These are phyloP conservation scores for Oscheius sp. DNA, from an alignment of 2,888 invertebrate species.

Conservation along the genomic window DNA sequence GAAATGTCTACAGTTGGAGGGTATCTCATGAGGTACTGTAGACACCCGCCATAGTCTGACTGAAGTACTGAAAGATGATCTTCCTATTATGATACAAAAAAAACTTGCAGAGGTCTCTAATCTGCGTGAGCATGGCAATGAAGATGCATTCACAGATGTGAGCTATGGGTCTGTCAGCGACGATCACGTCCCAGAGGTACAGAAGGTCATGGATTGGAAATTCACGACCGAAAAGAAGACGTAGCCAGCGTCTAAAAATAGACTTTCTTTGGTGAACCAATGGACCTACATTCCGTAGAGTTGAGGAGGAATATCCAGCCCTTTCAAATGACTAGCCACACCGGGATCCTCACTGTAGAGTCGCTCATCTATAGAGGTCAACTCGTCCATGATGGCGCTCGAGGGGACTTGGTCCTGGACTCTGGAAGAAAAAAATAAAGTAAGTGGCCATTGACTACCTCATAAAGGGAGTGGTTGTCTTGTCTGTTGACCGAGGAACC, in stretches of 20 bases:
- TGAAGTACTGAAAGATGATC: constrained; percentile 41
- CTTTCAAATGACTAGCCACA: constrained; percentile 80
- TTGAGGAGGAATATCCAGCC: constrained; percentile 85
- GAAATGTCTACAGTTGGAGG: constrained; percentile 80
- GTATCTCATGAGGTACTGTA: constrained; percentile 81
- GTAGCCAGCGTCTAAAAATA: constrained; percentile 83
- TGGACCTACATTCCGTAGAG: constrained; percentile 84
- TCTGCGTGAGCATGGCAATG: constrained; percentile 83
- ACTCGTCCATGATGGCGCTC: constrained; percentile 57
- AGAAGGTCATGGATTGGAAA: constrained; percentile 84
- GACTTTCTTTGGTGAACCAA: constrained; percentile 19
- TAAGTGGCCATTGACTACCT: constrained; percentile 52
- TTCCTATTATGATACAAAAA: not conserved
- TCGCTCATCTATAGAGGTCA: constrained; percentile 77
- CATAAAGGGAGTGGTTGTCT: constrained; percentile 35
- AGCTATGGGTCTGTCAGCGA: constrained; percentile 80
- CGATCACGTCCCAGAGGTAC: constrained; percentile 86
- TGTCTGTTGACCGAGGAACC: not conserved
- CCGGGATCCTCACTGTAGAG: constrained; percentile 80
- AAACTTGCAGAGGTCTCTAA: constrained; percentile 81
- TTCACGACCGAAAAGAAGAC: constrained; percentile 86
- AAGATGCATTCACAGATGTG: constrained; percentile 81
- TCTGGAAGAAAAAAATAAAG: constrained; percentile 10
- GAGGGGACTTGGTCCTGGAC: constrained; percentile 52
- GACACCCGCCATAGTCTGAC: constrained; percentile 79